A percentile compares a stretch with the other conserved stretches of the same genome.
phyloP scores from a whole-genome alignment of 2,888 invertebrate genomes.

The Zhengitettix transpicula region DNA sequence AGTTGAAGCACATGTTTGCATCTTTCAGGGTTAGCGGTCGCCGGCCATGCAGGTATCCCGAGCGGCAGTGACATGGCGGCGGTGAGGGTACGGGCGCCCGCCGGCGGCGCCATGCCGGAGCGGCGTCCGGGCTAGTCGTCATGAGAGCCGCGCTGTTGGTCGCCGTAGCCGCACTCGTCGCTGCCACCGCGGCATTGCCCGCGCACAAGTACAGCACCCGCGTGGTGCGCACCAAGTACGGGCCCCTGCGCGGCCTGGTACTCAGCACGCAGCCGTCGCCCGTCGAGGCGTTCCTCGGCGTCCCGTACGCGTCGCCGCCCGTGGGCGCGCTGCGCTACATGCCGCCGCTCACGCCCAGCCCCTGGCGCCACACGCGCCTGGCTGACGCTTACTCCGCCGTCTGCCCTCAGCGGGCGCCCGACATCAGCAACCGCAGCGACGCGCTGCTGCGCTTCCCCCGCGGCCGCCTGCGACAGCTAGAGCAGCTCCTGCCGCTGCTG shows the following conservation, averaged over 20 bases:
- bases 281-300: constrained; percentile 83
- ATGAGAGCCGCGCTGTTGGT: not conserved
- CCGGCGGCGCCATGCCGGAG: not conserved
- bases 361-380: constrained; percentile 65
- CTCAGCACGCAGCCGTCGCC: constrained; percentile 51
- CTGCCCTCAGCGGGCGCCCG: constrained; percentile 66
- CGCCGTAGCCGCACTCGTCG: not conserved
- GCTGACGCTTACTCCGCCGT: constrained; percentile 72
- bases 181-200: constrained; percentile 23
- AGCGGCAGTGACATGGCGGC: not conserved
- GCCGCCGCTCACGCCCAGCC: constrained; percentile 85
- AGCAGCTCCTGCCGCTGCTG: constrained; percentile 65
- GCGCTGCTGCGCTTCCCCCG: constrained; percentile 57
- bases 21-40: no score
- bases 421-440: constrained; percentile 27
- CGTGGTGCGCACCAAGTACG: constrained; percentile 78
- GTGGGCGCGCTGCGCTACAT: constrained; percentile 82
- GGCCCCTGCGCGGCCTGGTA: constrained; percentile 68
- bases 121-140: not conserved
- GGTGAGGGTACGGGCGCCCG: not conserved
- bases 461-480: constrained; percentile 68
- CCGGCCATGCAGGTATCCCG: no score
- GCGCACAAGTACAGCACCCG: constrained; percentile 66
- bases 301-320: constrained; percentile 87
- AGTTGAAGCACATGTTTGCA: no score